These are phyloP conservation scores for Beaufortia kweichowensis DNA, from an alignment of 2,113 vertebrate genomes.

Conservation along the genomic window DNA sequence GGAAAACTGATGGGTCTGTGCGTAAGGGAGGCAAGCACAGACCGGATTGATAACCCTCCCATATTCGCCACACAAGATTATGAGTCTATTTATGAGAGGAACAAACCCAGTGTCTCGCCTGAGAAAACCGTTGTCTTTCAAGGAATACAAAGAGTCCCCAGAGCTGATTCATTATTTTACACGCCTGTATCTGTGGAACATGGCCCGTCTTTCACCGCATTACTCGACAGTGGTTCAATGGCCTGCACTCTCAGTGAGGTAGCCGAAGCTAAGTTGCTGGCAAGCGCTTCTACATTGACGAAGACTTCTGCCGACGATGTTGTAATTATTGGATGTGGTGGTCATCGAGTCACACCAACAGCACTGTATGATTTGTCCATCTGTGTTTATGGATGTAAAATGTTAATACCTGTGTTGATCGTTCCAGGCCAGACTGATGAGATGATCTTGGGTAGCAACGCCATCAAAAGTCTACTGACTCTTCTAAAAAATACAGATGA, in stretches of 20 bases:
- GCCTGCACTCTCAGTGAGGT: background rate
- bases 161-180: constrained; percentile 30
- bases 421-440: constrained; percentile 42
- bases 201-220: background rate
- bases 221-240: constrained; percentile 11
- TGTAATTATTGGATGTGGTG: constrained; percentile 40
- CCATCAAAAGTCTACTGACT: constrained; percentile 37
- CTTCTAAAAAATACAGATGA: background rate
- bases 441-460: constrained; percentile 44
- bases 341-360: constrained; percentile 23
- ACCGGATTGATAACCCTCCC: too few species aligned
- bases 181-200: background rate
- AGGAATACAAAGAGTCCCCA: background rate
- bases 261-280: background rate
- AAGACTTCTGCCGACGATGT: background rate
- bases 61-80: constrained; percentile 1
- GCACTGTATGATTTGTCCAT: constrained; percentile 27
- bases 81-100: background rate
- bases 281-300: background rate
- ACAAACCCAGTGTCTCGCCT: too few species aligned
- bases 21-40: background rate
- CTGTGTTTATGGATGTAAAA: constrained; percentile 44
- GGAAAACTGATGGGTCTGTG: constrained; percentile 22
- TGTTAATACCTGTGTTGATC: constrained; percentile 33
- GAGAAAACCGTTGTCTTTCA: background rate